These are phyloP conservation scores for Knipowitschia caucasica DNA, from an alignment of 2,797 vertebrate genomes.

Conservation along the genomic window DNA sequence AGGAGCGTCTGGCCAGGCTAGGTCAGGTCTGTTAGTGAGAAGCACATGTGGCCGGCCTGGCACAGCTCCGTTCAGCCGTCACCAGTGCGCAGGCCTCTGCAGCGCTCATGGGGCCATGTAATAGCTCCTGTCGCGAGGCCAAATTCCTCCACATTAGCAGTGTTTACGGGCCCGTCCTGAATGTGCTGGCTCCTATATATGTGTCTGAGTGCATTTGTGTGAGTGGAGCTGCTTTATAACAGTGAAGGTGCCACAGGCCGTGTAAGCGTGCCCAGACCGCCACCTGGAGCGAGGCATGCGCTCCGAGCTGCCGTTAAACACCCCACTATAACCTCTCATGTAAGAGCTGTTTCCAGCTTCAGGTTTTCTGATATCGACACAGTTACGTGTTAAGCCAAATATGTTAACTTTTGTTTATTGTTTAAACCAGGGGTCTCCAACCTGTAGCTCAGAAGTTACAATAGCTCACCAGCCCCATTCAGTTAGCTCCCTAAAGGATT, in stretches of 20 bases:
- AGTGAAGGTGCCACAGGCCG: neutral
- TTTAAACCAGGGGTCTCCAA: no score
- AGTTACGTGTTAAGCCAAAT: no score
- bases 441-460: no score
- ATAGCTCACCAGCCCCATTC: no score
- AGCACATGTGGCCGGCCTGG: slow-evolving; percentile 59
- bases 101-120: slow-evolving; percentile 38
- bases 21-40: no score
- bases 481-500: no score
- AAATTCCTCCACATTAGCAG: slow-evolving; percentile 61
- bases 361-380: no score
- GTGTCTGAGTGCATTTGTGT: slow-evolving; percentile 9
- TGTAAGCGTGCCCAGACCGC: slow-evolving; percentile 4
- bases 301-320: slow-evolving; percentile 3
- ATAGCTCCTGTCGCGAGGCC: slow-evolving; percentile 52
- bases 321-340: neutral
- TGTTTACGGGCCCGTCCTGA: slow-evolving; percentile 60
- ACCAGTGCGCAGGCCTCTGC: slow-evolving; percentile 32
- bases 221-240: neutral
- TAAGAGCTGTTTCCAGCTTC: neutral
- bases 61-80: slow-evolving; percentile 48
- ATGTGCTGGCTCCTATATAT: slow-evolving; percentile 50
- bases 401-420: no score
- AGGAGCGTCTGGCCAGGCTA: no score
- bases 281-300: slow-evolving; percentile 8